A percentile compares a stretch with the other conserved stretches of the same genome.
Conservation (phyloP, 2,888 invertebrate species). For the Mythimna pallens region DNA sequence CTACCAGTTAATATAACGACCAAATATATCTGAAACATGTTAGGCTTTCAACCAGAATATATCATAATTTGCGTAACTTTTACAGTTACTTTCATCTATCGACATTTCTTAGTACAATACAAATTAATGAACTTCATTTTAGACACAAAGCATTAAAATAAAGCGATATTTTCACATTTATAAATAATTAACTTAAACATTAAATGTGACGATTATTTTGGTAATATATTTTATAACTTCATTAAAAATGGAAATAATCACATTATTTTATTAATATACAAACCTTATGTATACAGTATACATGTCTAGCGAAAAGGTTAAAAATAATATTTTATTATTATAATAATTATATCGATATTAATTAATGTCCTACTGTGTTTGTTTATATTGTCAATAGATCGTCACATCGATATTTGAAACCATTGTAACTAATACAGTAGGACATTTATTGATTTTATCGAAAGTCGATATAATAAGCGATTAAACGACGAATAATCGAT, state of each 20-base stretch:
- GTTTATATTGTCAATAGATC: slow-evolving; percentile 12
- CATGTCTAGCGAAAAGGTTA: slow-evolving; percentile 60
- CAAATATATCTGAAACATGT: slow-evolving; percentile 26
- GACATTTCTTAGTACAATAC: slow-evolving; percentile 40
- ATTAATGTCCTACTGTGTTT: slow-evolving; percentile 39
- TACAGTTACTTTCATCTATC: slow-evolving; percentile 41
- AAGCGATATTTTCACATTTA: slow-evolving; percentile 56
- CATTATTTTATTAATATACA: slow-evolving; percentile 66
- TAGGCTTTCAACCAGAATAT: slow-evolving; percentile 44
- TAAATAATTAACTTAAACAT: slow-evolving; percentile 67
- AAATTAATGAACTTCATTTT: slow-evolving; percentile 53
- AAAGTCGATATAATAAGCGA: slow-evolving; percentile 41
- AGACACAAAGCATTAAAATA: slow-evolving; percentile 62
- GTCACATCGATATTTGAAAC: slow-evolving; percentile 27
- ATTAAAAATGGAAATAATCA: slow-evolving; percentile 64
- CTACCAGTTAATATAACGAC: slow-evolving; percentile 24
- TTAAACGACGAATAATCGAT: slow-evolving; percentile 41
- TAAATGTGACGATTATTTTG: slow-evolving; percentile 71
- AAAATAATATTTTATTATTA: slow-evolving; percentile 50
- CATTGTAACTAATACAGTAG: slow-evolving; percentile 8
- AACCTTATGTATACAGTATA: slow-evolving; percentile 63
- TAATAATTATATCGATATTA: slow-evolving; percentile 44
- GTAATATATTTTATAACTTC: slow-evolving; percentile 65
- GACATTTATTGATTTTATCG: slow-evolving; percentile 18
- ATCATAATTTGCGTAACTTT: slow-evolving; percentile 22